Evolutionary conservation across 2,888 invertebrate species (phyloP).

Genomic region (Lochmaea crataegi): DNA sequence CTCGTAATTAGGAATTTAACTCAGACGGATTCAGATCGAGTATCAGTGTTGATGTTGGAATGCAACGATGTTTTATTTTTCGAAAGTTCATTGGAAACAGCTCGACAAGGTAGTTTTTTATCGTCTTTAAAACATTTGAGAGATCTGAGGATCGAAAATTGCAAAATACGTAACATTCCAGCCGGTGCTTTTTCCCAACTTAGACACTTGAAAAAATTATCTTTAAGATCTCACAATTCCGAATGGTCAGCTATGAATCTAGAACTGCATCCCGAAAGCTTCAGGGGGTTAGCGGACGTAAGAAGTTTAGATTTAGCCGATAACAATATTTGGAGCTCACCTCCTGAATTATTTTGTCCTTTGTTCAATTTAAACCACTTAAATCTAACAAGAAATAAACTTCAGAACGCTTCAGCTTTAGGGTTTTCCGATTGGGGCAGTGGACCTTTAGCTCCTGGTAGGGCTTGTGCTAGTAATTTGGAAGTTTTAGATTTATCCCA

Average conservation of each 20-base stretch:
- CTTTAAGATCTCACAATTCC: conserved; percentile 80
- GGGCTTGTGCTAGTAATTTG: conserved; percentile 76
- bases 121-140: conserved; percentile 74
- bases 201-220: conserved; percentile 74
- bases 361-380: conserved; percentile 75
- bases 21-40: conserved; percentile 75
- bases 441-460: conserved; percentile 70
- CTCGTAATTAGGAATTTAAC: conserved; percentile 77
- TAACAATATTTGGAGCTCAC: conserved; percentile 82
- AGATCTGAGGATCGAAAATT: conserved; percentile 78
- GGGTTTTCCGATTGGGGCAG: conserved; percentile 81
- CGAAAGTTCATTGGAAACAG: conserved; percentile 74
- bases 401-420: conserved; percentile 81
- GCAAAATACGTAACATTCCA: conserved; percentile 81
- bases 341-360: conserved; percentile 79
- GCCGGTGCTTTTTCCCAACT: conserved; percentile 76
- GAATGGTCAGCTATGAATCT: conserved; percentile 85
- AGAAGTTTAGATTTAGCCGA: conserved; percentile 77
- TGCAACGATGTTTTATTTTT: conserved; percentile 82
- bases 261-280: conserved; percentile 78
- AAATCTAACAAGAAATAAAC: conserved; percentile 81
- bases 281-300: conserved; percentile 76
- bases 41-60: conserved; percentile 76
- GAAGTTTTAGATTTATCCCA: conserved; percentile 79
- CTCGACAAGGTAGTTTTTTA: conserved; percentile 67